Base-by-base conservation (phyloP, 2,113 vertebrate genomes). In the Scomber japonicus region DNA sequence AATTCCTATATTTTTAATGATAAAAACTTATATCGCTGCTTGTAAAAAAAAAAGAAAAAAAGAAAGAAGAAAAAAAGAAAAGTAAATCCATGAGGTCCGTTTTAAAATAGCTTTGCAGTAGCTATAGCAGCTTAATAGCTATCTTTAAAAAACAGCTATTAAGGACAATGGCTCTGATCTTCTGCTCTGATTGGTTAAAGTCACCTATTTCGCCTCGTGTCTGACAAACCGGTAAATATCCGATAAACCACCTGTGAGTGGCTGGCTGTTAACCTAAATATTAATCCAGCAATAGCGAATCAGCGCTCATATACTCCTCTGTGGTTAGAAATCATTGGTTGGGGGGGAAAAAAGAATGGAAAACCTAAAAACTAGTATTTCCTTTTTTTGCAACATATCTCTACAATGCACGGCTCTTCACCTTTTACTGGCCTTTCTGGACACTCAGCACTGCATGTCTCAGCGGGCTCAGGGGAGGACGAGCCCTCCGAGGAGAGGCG, bases 381-480 rank as follows among this genome's bases (percentile, higher is more conserved):
- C 35, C 7, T 11, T 14, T 35, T 49, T 65, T 5, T 45, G 56
- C 60, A 48, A 2, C 54, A 9, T 10, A 56, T 24, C 24, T 53
- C 5, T 19, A 15, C 12, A 54, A 11, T 15, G 13, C 3, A 6
- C 11, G 30, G 7, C 55, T 83, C 80, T 95, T 96, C 96, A 99
- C 98, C 98, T 97, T 97, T 94, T 78, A 91, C 82, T 11, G 96
- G 91, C 84, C 97, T 98, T 84, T 96, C 96, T 10, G 96, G 95
- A 89, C 96, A 97, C 80, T 96, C 94, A 84, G 69, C 60, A 2
- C 95, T 94, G 94, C 96, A 95, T 73, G 93, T 95, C 84, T 98
- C 97, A 9, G 95, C 93, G 48, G 96, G 96, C 86, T 97, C 97
- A 5, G 98, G 97, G 55, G 97, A 98, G 61, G 97, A 97, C 53